These are phyloP conservation scores for Perizoma flavofasciatum DNA, from an alignment of 2,888 invertebrate species.

Conservation along the genomic window DNA sequence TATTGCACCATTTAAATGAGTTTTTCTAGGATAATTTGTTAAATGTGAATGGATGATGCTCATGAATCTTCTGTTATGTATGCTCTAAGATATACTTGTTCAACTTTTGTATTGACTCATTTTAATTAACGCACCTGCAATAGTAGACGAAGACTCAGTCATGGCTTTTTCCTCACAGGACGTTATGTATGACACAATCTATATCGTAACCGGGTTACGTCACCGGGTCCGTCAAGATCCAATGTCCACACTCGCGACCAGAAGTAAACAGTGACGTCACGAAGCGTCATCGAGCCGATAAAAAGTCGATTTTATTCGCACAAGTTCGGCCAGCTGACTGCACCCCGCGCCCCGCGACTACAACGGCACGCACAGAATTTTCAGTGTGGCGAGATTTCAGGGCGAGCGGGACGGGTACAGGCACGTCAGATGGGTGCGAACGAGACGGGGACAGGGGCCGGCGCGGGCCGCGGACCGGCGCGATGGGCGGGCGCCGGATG, in stretches of 20 bases:
- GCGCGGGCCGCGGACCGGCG: constrained; percentile 58
- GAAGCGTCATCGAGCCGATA: constrained; percentile 81
- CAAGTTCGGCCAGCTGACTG: constrained; percentile 84
- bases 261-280: constrained; percentile 83
- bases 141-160: constrained; percentile 4
- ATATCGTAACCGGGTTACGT: constrained; percentile 42
- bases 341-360: constrained; percentile 58
- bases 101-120: constrained; percentile 21
- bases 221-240: constrained; percentile 60
- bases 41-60: constrained; percentile 39
- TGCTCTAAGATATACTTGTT: constrained; percentile 7
- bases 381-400: constrained; percentile 76
- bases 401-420: constrained; percentile 54
- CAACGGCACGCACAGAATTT: constrained; percentile 69
- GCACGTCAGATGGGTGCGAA: constrained; percentile 43
- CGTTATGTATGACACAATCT: constrained; percentile 30
- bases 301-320: constrained; percentile 84
- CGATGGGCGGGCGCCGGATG: constrained; percentile 84
- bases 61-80: constrained; percentile 34
- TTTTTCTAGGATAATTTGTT: constrained; percentile 53
- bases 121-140: constrained; percentile 15
- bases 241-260: constrained; percentile 63
- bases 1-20: constrained; percentile 71
- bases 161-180: constrained; percentile 3
- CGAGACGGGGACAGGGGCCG: constrained; percentile 58